A percentile compares a stretch with the other conserved stretches of the same genome.
Evolutionary conservation across 2,888 invertebrate genomes (phyloP).

Genomic region (Rugalucina vietnamica): DNA sequence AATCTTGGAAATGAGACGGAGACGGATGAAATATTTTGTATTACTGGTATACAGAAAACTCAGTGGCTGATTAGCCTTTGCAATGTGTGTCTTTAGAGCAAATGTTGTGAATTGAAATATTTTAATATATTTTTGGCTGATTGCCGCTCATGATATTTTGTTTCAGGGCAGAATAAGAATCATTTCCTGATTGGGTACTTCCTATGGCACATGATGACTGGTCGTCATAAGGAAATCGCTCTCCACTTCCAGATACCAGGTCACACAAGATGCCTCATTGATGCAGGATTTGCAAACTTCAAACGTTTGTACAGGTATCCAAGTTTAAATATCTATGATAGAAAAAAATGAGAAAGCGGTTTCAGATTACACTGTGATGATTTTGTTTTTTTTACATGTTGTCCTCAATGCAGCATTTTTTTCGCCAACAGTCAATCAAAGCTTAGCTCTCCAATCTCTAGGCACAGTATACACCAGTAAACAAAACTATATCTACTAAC

Average conservation of each 20-base stretch:
- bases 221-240: background rate
- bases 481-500: no score
- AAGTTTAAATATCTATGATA: background rate
- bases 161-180: conserved; percentile 18
- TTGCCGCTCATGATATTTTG: background rate
- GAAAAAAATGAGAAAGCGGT: background rate
- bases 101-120: no score
- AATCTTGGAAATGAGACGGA: no score
- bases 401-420: no score
- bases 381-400: background rate
- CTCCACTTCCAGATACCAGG: conserved; percentile 1
- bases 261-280: conserved; percentile 10
- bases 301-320: background rate
- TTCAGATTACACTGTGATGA: background rate
- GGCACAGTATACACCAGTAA: no score
- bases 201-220: background rate
- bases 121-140: no score
- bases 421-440: no score
- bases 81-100: no score
- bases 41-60: no score
- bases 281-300: background rate
- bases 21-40: no score
- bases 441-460: no score
- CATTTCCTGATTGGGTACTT: background rate
- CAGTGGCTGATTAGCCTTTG: no score